Conservation (phyloP, 2,113 vertebrate species). For the Centropus bengalensis region DNA sequence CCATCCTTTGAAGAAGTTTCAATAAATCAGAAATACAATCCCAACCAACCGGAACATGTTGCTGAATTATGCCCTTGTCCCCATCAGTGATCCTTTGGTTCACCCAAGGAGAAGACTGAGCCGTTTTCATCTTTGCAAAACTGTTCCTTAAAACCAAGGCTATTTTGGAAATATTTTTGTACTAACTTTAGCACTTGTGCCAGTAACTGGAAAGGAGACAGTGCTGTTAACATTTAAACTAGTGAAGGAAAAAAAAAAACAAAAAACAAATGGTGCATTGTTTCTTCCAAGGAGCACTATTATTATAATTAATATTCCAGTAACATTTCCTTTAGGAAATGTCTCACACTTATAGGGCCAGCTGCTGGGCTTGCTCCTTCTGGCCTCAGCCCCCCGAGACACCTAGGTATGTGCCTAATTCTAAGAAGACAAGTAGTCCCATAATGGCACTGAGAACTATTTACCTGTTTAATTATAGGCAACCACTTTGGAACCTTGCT, state of each 20-base stretch:
- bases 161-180: not conserved
- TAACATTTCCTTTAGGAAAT: slow-evolving; percentile 50
- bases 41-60: not conserved
- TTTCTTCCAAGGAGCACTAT: not conserved
- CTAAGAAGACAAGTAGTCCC: not conserved
- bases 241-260: not conserved
- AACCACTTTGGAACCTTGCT: not conserved
- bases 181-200: not conserved
- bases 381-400: not conserved
- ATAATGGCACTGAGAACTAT: not conserved
- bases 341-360: not conserved
- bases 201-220: not conserved
- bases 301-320: not conserved
- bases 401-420: not conserved
- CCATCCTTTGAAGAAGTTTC: not conserved
- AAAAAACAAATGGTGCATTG: not conserved
- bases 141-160: not conserved
- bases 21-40: not conserved
- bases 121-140: not conserved
- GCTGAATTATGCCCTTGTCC: not conserved
- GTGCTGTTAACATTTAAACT: not conserved
- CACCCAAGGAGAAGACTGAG: not conserved
- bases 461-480: not conserved
- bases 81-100: not conserved
- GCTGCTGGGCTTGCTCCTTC: slow-evolving; percentile 4